phyloP scores from a whole-genome alignment of 1,140 invertebrate species.

The Euwallacea fornicatus region DNA sequence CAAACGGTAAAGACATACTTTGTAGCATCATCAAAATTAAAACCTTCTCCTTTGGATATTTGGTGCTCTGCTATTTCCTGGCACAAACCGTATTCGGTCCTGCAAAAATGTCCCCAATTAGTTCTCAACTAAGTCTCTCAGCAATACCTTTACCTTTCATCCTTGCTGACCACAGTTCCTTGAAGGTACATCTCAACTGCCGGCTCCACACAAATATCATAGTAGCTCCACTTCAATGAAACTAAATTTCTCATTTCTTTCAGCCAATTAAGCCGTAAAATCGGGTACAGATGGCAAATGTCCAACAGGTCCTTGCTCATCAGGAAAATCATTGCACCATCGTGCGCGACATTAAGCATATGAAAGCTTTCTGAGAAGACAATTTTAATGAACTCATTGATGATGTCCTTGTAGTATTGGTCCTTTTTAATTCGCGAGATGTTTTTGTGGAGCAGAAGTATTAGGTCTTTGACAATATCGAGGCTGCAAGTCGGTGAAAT shows the following conservation, averaged over 20 bases:
- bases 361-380: conserved; percentile 6
- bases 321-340: not conserved
- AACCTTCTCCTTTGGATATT: not conserved
- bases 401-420: conserved; percentile 21
- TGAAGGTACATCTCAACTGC: conserved; percentile 37
- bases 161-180: conserved; percentile 36
- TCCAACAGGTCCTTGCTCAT: not conserved
- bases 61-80: conserved; percentile 16
- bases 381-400: conserved; percentile 21
- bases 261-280: conserved; percentile 17
- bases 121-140: conserved; percentile 12
- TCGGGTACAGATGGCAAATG: conserved; percentile 6
- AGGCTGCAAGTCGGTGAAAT: not conserved
- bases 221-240: not conserved
- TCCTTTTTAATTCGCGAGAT: conserved; percentile 19
- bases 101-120: conserved; percentile 22
- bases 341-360: not conserved
- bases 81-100: conserved; percentile 40
- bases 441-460: not conserved
- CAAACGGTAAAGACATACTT: not conserved
- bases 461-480: not conserved
- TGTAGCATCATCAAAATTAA: not conserved
- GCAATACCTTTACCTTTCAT: conserved; percentile 34
- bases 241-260: conserved; percentile 10
- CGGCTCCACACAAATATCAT: conserved; percentile 20